phyloP scores from a whole-genome alignment of 2,113 vertebrate genomes.

The Holacanthus passer region DNA sequence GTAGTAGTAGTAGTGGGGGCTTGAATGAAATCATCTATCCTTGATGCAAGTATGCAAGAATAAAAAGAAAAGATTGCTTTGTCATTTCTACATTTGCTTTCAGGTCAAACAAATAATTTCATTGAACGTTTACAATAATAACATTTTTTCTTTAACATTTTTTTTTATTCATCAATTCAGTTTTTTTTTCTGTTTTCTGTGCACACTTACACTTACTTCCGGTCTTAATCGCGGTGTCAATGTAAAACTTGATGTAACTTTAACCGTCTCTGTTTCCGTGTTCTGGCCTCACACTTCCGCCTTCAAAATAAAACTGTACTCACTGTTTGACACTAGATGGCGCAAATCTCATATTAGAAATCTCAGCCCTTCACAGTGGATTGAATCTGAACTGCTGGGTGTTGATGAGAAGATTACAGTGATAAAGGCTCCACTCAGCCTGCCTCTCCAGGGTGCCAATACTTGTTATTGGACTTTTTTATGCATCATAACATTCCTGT shows the following conservation, averaged over 20 bases:
- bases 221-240: background rate
- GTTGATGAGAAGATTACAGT: background rate
- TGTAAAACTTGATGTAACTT: background rate
- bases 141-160: background rate
- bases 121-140: background rate
- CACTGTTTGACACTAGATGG: slow-evolving; percentile 62
- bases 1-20: background rate
- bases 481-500: background rate
- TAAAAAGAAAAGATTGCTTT: background rate
- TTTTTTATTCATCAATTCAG: background rate
- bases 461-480: background rate
- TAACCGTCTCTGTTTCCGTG: background rate
- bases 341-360: slow-evolving; percentile 25
- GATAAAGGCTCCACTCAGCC: background rate
- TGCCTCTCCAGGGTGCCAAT: no score
- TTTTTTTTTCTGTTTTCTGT: background rate
- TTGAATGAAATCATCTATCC: background rate
- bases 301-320: slow-evolving; percentile 28
- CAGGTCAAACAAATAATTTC: background rate
- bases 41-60: background rate
- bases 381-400: background rate
- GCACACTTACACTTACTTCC: background rate
- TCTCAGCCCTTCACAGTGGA: background rate
- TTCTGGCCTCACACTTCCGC: slow-evolving; percentile 36
- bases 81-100: background rate